These are phyloP conservation scores for Perca fluviatilis DNA, from an alignment of 2,113 vertebrate genomes.

Conservation along the genomic window DNA sequence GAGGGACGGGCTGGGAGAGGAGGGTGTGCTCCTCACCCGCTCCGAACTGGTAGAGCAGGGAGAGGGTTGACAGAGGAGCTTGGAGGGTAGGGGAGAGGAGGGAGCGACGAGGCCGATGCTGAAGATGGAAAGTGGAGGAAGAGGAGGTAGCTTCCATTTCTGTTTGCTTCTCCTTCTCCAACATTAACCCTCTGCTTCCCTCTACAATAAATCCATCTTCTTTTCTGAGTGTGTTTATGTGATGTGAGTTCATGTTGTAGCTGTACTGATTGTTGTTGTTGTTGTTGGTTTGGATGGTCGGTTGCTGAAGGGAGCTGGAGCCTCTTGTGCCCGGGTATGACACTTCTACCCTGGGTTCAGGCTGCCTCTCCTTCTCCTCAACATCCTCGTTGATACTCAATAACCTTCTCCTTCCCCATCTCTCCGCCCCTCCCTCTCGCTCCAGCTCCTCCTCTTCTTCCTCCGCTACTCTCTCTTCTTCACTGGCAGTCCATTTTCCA, in stretches of 20 bases:
- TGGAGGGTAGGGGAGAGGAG: constrained; percentile 74
- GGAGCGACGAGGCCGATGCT: constrained; percentile 74
- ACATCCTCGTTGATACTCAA: constrained; percentile 73
- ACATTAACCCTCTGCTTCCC: background rate
- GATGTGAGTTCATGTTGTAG: constrained; percentile 64
- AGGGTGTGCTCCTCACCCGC: constrained; percentile 76
- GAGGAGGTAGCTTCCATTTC: constrained; percentile 30
- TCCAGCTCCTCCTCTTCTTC: constrained; percentile 55
- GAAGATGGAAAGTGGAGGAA: constrained; percentile 59
- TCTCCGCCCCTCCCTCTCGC: constrained; percentile 50
- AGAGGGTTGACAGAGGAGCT: constrained; percentile 79
- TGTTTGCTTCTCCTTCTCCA: constrained; percentile 38
- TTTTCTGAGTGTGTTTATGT: constrained; percentile 42
- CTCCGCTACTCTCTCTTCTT: constrained; percentile 9
- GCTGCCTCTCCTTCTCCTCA: constrained; percentile 11
- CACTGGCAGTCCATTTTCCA: constrained; percentile 16
- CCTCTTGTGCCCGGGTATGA: constrained; percentile 23
- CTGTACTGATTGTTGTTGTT: constrained; percentile 49
- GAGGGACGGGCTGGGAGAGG: constrained; percentile 67
- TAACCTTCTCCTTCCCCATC: constrained; percentile 76
- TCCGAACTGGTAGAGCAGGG: constrained; percentile 82
- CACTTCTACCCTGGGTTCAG: constrained; percentile 9
- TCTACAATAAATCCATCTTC: constrained; percentile 58
- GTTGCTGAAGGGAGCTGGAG: background rate
- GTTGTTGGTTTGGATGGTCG: constrained; percentile 27